Evolutionary conservation across 2,888 invertebrate species (phyloP).

Genomic region (Drosophila buzzatii): DNA sequence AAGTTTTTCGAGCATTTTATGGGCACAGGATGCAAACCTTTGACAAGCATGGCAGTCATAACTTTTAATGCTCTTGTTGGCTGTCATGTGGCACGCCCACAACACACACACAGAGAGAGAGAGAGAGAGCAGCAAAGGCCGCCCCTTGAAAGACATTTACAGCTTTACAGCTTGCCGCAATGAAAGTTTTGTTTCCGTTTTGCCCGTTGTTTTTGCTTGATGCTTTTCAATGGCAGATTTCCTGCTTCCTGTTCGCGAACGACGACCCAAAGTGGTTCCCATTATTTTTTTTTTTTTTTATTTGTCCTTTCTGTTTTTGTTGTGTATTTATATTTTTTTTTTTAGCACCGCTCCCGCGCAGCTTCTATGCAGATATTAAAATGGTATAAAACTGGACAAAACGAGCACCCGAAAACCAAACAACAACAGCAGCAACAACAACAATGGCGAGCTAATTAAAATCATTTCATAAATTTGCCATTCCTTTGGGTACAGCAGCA

Average conservation of each 20-base stretch:
- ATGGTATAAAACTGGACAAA: slow-evolving; percentile 55
- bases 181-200: slow-evolving; percentile 60
- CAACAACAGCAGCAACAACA: slow-evolving; percentile 30
- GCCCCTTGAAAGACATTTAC: slow-evolving; percentile 51
- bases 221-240: slow-evolving; percentile 72
- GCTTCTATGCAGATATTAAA: slow-evolving; percentile 60
- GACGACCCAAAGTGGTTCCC: slow-evolving; percentile 32
- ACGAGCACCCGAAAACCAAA: slow-evolving; percentile 11
- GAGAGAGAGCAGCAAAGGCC: not conserved
- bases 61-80: slow-evolving; percentile 66
- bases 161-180: slow-evolving; percentile 74
- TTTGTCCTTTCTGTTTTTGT: not conserved
- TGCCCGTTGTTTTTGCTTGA: slow-evolving; percentile 62
- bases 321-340: not conserved
- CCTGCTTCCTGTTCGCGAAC: slow-evolving; percentile 54
- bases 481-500: slow-evolving; percentile 55
- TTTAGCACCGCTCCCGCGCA: not conserved
- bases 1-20: slow-evolving; percentile 55
- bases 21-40: slow-evolving; percentile 58
- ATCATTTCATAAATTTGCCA: slow-evolving; percentile 77
- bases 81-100: slow-evolving; percentile 60
- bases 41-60: slow-evolving; percentile 73
- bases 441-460: slow-evolving; percentile 69
- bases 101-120: not conserved
- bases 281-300: not conserved